Base-by-base conservation (phyloP, 2,888 invertebrate genomes). In the Prosopocoilus inquinatus region DNA sequence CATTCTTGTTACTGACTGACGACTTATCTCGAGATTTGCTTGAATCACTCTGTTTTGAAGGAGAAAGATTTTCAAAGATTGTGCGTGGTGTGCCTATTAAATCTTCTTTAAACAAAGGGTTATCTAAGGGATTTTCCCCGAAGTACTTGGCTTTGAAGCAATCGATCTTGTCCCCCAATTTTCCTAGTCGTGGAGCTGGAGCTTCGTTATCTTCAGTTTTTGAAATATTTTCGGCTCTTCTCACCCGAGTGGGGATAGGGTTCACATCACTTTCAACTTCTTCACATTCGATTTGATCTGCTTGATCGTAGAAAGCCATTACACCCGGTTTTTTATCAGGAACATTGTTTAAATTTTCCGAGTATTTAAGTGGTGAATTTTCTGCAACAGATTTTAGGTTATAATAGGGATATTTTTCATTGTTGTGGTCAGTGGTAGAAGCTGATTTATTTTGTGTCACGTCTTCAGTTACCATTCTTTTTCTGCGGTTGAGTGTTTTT, bases 71-170 rank as follows among this genome's bases (percentile, higher is more conserved):
- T 12, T 54, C 50, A 51, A 72, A 71, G 53, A 80, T 70, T 34
- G 80, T 80, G 65, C 80, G 77, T 1, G 84, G 83, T 16, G 76
- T 74, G 9, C 74, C 72, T 58, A 84, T 80, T 7, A 75, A 67
- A 39, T 82, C 79, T 77, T 85, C 84, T 55, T 78, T 75, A 65
- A 90, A 90, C 62, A 90, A 79, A 0, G 89, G 90, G 76, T 85
- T 90, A 63, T 89, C 89, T 51, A 90, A 74, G 1, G 90, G 90
- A 72, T 90, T 83, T 57, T 82, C 79, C 1, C 89, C 90, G 70
- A 90, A 91, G 71, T 86, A 89, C 76, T 88, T 88, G 0, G 79
- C 78, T 73, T 88, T 89, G 28, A 87, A 83, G 67, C 91, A 91
- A 61, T 87, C 85, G 13, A 91, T 85, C 77, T 88, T 87, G 61